These are phyloP conservation scores for Galleria mellonella DNA, from an alignment of 1,140 invertebrate genomes.

Conservation along the genomic window DNA sequence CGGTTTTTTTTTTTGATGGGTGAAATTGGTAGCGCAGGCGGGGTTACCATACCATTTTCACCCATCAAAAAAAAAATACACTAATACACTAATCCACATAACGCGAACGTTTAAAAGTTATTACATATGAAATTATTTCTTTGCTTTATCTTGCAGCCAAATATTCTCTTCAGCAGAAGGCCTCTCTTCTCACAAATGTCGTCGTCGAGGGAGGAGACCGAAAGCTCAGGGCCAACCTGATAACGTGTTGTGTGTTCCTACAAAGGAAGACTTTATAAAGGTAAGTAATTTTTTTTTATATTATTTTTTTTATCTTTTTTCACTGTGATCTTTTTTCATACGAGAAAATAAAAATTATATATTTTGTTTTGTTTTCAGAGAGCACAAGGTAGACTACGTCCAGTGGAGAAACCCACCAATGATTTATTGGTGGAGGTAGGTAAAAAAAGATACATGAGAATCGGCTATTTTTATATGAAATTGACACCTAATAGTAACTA, in stretches of 20 bases:
- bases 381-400: slow-evolving; percentile 25
- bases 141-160: slow-evolving; percentile 28
- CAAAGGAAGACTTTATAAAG: slow-evolving; percentile 41
- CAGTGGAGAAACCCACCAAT: slow-evolving; percentile 10
- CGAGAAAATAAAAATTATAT: no score
- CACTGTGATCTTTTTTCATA: background rate
- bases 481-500: no score
- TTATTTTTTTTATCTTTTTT: background rate
- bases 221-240: slow-evolving; percentile 22
- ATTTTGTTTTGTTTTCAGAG: slow-evolving; percentile 19
- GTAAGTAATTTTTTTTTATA: slow-evolving; percentile 13
- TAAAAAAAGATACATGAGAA: slow-evolving; percentile 1
- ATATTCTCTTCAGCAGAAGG: slow-evolving; percentile 30
- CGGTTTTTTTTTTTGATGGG: no score
- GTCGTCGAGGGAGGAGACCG: slow-evolving; percentile 28
- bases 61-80: no score
- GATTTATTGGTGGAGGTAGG: slow-evolving; percentile 27
- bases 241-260: slow-evolving; percentile 23
- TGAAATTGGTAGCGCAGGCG: no score
- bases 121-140: no score
- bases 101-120: no score
- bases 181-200: slow-evolving; percentile 35
- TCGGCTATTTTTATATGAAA: no score
- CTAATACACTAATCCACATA: no score
- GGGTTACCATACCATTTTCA: no score